Evolutionary conservation across 2,888 invertebrate genomes (phyloP).

Genomic region (Oxycera nigricornis): DNA sequence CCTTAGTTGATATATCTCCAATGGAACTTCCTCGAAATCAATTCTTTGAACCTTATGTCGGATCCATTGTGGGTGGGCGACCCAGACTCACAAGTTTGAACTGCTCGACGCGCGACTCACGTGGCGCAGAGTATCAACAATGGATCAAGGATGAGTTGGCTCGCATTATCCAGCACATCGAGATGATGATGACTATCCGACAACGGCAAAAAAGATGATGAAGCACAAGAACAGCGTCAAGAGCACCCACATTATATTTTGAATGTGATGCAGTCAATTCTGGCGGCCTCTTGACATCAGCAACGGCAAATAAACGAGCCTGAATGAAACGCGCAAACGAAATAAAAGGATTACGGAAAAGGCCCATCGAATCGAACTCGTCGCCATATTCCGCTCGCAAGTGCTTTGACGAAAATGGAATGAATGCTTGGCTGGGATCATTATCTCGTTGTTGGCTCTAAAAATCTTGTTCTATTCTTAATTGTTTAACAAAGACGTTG

Average conservation of each 20-base stretch:
- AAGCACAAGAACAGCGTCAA: constrained; percentile 23
- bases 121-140: constrained; percentile 29
- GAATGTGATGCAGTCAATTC: constrained; percentile 37
- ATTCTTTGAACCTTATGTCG: constrained; percentile 1
- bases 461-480: constrained; percentile 23
- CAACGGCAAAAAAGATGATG: constrained; percentile 14
- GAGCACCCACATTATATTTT: constrained; percentile 30
- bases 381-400: background rate
- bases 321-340: constrained; percentile 31
- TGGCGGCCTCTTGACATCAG: constrained; percentile 27
- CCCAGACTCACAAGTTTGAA: constrained; percentile 14
- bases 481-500: constrained; percentile 35
- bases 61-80: constrained; percentile 37
- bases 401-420: constrained; percentile 5
- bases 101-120: constrained; percentile 31
- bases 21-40: constrained; percentile 15
- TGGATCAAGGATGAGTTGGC: constrained; percentile 24
- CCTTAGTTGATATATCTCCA: background rate
- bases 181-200: constrained; percentile 33
- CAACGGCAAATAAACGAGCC: constrained; percentile 23
- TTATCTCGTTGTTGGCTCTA: constrained; percentile 28
- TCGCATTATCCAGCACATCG: constrained; percentile 15
- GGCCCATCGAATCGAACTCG: constrained; percentile 18
- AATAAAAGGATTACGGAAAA: constrained; percentile 36
- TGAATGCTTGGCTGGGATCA: constrained; percentile 30